A percentile compares a stretch with the other conserved stretches of the same genome.
Conservation (phyloP, 2,113 vertebrate genomes). For the Mellivora capensis region DNA sequence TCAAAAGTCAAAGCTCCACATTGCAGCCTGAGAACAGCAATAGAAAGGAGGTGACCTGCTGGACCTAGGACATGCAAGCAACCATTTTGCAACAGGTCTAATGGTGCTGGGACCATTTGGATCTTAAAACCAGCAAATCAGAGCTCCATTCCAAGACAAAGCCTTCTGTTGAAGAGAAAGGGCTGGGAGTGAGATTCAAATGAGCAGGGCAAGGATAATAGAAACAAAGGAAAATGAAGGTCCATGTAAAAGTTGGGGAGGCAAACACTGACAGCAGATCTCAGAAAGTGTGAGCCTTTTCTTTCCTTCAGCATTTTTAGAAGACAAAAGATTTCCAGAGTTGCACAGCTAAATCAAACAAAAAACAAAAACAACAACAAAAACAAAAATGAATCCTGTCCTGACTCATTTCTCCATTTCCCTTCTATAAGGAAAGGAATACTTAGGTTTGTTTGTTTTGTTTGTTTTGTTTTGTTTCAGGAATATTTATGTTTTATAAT, state of each 20-base stretch:
- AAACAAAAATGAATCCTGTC: neutral
- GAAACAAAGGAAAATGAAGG: neutral
- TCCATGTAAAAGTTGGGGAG: neutral
- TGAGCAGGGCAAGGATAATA: neutral
- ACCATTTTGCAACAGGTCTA: too few species aligned
- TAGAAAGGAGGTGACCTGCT: too few species aligned
- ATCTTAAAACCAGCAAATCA: neutral
- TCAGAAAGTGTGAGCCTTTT: neutral
- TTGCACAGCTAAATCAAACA: too few species aligned
- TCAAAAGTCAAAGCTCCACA: neutral
- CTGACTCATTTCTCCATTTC: neutral
- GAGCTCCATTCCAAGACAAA: neutral
- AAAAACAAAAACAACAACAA: neutral
- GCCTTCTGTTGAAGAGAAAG: neutral
- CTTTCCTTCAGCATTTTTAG: neutral
- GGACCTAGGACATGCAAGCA: neutral
- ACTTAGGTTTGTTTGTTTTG: too few species aligned
- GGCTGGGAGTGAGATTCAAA: neutral
- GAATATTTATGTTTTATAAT: neutral
- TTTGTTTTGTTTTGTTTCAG: too few species aligned
- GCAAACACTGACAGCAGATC: neutral
- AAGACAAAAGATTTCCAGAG: neutral
- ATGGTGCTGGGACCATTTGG: neutral
- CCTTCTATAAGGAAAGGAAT: neutral
- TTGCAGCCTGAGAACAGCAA: neutral